Conservation (phyloP, 1,140 invertebrate genomes). For the Lordiphosa collinella region DNA sequence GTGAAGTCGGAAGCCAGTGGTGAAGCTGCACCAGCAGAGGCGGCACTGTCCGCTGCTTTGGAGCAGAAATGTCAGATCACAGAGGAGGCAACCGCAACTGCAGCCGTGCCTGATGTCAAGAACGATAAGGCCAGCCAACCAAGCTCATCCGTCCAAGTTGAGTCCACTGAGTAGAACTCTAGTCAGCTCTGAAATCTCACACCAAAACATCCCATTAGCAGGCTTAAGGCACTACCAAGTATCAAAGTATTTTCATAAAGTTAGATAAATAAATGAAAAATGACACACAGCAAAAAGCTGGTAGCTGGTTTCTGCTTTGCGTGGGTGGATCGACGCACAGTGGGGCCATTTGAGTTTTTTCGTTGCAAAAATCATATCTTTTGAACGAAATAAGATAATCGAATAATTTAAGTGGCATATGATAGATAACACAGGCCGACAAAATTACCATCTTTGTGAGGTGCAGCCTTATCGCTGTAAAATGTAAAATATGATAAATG, state of each 20-base stretch:
- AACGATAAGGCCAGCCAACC: slow-evolving; percentile 12
- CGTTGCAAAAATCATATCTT: no score
- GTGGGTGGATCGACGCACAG: no score
- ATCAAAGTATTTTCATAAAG: slow-evolving; percentile 54
- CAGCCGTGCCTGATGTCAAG: background rate
- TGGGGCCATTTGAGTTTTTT: no score
- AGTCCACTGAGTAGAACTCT: slow-evolving; percentile 39
- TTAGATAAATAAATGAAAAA: slow-evolving; percentile 37
- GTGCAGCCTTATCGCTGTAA: no score
- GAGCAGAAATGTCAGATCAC: slow-evolving; percentile 47
- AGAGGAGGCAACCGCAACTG: slow-evolving; percentile 27
- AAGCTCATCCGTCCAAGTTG: slow-evolving; percentile 53
- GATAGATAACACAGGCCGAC: no score
- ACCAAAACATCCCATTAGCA: slow-evolving; percentile 48
- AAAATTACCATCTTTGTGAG: no score
- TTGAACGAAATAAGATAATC: no score
- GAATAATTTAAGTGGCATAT: no score
- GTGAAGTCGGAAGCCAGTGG: background rate
- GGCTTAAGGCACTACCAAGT: slow-evolving; percentile 39
- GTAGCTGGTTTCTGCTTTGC: background rate
- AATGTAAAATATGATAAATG: no score
- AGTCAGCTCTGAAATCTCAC: slow-evolving; percentile 8
- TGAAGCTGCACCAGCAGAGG: slow-evolving; percentile 8
- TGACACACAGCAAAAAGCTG: background rate
- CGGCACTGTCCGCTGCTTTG: slow-evolving; percentile 15